A percentile compares a stretch with the other conserved stretches of the same genome.
These are phyloP conservation scores for Bellardia pandia DNA, from an alignment of 2,888 invertebrate genomes.

Conservation along the genomic window DNA sequence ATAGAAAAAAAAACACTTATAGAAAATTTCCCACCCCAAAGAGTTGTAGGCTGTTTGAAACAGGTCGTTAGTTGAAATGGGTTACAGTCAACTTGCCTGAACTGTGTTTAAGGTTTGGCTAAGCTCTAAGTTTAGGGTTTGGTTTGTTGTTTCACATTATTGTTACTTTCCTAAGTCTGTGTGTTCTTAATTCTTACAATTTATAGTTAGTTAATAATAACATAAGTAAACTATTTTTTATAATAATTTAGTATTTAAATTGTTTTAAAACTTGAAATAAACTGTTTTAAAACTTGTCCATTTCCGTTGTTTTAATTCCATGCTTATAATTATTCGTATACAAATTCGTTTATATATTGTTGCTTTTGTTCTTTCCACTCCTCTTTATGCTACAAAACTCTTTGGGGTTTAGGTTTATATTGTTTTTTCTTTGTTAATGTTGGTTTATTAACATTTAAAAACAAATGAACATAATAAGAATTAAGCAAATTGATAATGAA, in stretches of 20 bases:
- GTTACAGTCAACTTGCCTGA: not conserved
- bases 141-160: conserved; percentile 11
- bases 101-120: not conserved
- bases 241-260: conserved; percentile 69
- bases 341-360: not conserved
- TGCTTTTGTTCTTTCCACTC: not conserved
- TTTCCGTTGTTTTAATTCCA: conserved; percentile 70
- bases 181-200: conserved; percentile 26
- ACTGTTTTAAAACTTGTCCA: conserved; percentile 71
- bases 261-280: conserved; percentile 73
- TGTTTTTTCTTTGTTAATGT: not conserved
- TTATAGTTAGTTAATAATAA: conserved; percentile 38
- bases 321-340: conserved; percentile 13
- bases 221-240: conserved; percentile 58
- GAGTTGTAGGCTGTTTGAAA: conserved; percentile 57
- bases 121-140: not conserved
- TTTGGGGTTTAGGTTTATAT: conserved; percentile 61
- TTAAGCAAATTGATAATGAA: conserved; percentile 41
- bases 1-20: conserved; percentile 66
- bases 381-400: conserved; percentile 47
- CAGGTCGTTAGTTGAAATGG: conserved; percentile 27
- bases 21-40: conserved; percentile 66
- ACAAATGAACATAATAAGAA: conserved; percentile 7
- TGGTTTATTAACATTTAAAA: not conserved
- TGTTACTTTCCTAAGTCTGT: conserved; percentile 30